Evolutionary conservation across 1,140 invertebrate genomes (phyloP), one percentile per base, ranked within the genome.

Genomic region (Drosophila ananassae): DNA sequence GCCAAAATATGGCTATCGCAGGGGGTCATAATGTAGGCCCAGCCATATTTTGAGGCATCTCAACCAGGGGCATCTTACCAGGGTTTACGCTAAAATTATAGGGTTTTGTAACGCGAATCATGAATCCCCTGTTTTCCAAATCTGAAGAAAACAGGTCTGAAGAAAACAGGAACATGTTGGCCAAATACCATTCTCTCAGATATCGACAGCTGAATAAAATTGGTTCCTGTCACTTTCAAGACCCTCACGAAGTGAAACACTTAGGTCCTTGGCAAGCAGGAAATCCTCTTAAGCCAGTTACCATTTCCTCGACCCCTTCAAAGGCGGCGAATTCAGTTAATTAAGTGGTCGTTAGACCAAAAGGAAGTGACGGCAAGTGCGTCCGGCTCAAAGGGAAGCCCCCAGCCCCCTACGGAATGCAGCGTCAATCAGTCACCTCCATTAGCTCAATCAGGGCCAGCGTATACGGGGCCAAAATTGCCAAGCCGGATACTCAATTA

Each of bases 241-340:
- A 12, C 10, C 34, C 2, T 24, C 24, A 41, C 12, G 7, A 25
- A 63, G 10, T 21, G 37, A 48, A 54, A 48, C 25, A 7, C 53
- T 58, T 12, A 10, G 39, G 41, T 5, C 0, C 3, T 21, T 9
- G 48, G 12, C 53, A 68, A 30, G 21, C 21, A 24, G 34, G 58
- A 52, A 72, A 52, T 6, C 9, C 44, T 72, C 53, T 71, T 72
- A 59, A 72, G 52, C 47, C 24, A 54, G 57, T 48, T 52, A 39
- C 72, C 56, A 41, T 8, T 39, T 47, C 32, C 48, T 50, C 51
- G 58, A 30, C 44, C 7, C 57, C 54, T 79, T 75, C 75, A 81
- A 80, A 83, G 63, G 63, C 59, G 61, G 71, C 60, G 77, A 83
- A 83, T 79, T 76, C 71, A 79, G 48, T 76, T 83, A 79, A 83